Conservation (phyloP, 2,113 vertebrate genomes). For the Galemys pyrenaicus region DNA sequence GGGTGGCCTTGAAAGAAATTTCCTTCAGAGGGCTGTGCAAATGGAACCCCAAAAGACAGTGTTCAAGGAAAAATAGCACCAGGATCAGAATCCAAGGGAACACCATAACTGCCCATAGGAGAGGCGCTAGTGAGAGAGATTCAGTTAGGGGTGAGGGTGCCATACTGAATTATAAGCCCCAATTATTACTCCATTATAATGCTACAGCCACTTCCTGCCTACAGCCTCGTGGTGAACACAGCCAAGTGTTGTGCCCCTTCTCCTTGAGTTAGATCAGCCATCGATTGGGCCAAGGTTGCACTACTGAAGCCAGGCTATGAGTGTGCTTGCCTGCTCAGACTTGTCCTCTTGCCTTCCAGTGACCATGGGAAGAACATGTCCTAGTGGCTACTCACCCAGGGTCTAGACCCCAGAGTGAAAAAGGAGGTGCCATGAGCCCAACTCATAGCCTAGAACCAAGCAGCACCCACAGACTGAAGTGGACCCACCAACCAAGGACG, state of each 20-base stretch:
- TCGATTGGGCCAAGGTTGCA: not conserved
- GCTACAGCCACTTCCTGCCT: not conserved
- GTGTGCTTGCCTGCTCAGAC: accelerated
- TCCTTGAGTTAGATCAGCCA: not conserved
- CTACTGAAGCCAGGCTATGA: not conserved
- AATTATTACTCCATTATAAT: not conserved
- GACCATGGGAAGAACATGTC: not conserved
- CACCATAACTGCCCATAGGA: accelerated
- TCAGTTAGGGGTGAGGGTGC: too few species aligned
- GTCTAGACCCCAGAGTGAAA: not conserved
- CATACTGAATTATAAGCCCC: not conserved
- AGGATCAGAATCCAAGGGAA: not conserved
- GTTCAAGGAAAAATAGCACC: not conserved
- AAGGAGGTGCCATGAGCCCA: not conserved
- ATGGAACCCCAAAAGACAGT: not conserved
- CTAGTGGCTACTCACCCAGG: not conserved
- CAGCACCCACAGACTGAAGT: not conserved
- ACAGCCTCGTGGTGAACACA: not conserved
- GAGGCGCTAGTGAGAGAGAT: not conserved
- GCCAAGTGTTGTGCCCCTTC: accelerated
- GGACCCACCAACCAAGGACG: not conserved
- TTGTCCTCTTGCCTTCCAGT: not conserved
- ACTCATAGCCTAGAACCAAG: not conserved
- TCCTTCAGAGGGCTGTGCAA: not conserved
- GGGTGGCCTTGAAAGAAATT: not conserved